phyloP scores from a whole-genome alignment of 2,113 vertebrate species.

The Copsychus sechellarum region DNA sequence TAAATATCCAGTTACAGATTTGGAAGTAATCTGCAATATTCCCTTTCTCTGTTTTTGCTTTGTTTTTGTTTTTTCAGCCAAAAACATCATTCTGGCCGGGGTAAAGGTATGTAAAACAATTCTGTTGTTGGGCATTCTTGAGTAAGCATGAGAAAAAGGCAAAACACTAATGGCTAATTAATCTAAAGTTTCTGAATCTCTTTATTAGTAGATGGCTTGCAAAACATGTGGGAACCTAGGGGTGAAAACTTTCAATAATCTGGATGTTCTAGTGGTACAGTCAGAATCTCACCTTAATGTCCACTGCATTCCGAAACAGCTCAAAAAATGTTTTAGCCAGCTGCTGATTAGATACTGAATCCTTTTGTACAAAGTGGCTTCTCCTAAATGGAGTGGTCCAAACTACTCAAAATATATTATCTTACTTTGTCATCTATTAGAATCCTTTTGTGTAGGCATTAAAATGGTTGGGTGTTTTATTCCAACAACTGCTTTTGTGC shows the following conservation, averaged over 20 bases:
- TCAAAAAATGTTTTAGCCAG: background rate
- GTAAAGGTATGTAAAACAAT: constrained; percentile 84
- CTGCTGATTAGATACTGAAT: background rate
- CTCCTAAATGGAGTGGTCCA: background rate
- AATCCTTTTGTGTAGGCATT: background rate
- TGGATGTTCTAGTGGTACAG: background rate
- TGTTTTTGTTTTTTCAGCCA: constrained; percentile 78
- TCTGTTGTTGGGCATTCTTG: background rate
- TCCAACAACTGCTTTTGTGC: background rate
- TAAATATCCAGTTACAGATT: background rate
- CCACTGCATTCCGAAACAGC: background rate
- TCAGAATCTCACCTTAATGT: fast-evolving
- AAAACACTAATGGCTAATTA: background rate
- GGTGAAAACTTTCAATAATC: background rate
- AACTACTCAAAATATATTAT: background rate
- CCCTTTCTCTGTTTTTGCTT: background rate
- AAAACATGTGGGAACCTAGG: background rate
- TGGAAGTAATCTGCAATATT: background rate
- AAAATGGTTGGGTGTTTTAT: background rate
- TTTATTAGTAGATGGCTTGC: background rate
- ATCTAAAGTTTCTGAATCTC: background rate
- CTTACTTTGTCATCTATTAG: background rate
- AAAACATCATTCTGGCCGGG: constrained; percentile 95
- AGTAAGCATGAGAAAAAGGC: background rate
- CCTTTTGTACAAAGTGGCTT: background rate